phyloP scores from a whole-genome alignment of 1,140 invertebrate species.

The Hyphantria cunea region DNA sequence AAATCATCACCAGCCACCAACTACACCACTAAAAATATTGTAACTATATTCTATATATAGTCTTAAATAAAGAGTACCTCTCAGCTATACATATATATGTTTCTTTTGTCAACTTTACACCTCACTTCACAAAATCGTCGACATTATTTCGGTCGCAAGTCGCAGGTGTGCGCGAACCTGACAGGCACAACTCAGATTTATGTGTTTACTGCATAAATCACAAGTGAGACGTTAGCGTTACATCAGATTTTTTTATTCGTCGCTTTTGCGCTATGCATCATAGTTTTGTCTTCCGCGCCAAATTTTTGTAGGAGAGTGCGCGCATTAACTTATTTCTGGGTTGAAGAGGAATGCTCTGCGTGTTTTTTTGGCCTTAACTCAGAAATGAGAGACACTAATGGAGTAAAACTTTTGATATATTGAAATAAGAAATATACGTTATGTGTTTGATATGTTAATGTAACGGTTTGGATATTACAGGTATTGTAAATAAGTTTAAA shows the following conservation, averaged over 20 bases:
- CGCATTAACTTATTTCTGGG: constrained; percentile 7
- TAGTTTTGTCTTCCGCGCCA: constrained; percentile 59
- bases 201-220: constrained; percentile 82
- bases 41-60: too few species aligned
- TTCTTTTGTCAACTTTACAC: neutral
- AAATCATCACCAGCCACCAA: too few species aligned
- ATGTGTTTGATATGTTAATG: too few species aligned
- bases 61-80: too few species aligned
- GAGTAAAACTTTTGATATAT: too few species aligned
- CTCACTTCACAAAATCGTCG: constrained; percentile 5
- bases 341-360: neutral
- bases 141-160: constrained; percentile 21
- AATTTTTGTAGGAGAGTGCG: constrained; percentile 32
- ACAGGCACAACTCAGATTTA: constrained; percentile 80
- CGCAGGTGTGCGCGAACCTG: constrained; percentile 37
- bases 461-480: too few species aligned
- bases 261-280: constrained; percentile 59
- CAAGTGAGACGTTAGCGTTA: constrained; percentile 45
- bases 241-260: constrained; percentile 59
- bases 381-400: too few species aligned
- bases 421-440: too few species aligned
- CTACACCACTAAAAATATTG: too few species aligned
- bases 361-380: too few species aligned
- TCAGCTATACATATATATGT: too few species aligned
- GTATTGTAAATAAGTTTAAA: too few species aligned